These are phyloP conservation scores for Diarsia dahlii DNA, from an alignment of 2,888 invertebrate species.

Conservation along the genomic window DNA sequence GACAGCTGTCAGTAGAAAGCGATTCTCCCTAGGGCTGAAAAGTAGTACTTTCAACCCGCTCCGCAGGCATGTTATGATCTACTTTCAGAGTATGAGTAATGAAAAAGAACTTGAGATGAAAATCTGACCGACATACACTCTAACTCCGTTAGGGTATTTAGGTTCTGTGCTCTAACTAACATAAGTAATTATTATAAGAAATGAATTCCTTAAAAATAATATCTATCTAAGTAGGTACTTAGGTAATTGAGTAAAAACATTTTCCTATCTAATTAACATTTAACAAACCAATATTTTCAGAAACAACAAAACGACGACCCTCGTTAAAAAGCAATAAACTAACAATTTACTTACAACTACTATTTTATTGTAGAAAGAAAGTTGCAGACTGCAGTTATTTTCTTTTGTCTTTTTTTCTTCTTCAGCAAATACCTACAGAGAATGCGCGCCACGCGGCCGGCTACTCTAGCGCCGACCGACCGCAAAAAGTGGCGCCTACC, in stretches of 20 bases:
- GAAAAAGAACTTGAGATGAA: not conserved
- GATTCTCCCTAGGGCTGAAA: too few species aligned
- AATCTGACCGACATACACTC: too few species aligned
- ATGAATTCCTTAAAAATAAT: not conserved
- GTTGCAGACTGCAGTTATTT: constrained; percentile 69
- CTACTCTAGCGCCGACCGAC: constrained; percentile 67
- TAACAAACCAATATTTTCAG: not conserved
- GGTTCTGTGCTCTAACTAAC: too few species aligned
- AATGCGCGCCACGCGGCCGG: constrained; percentile 74
- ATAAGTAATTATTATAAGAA: too few species aligned
- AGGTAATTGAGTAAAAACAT: not conserved
- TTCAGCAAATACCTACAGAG: constrained; percentile 71
- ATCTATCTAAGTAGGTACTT: not conserved
- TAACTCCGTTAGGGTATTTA: too few species aligned
- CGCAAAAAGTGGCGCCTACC: constrained; percentile 74
- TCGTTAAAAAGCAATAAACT: not conserved
- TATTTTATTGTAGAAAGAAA: constrained; percentile 68
- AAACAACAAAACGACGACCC: not conserved
- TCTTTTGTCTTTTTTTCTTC: constrained; percentile 28
- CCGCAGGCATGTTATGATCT: too few species aligned
- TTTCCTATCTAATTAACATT: not conserved
- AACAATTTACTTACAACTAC: constrained; percentile 12
- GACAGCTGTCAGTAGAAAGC: too few species aligned
- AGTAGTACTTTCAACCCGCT: too few species aligned
- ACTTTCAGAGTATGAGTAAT: too few species aligned